Evolutionary conservation across 2,888 invertebrate genomes (phyloP).

Genomic region (Hyppa rectilinea): DNA sequence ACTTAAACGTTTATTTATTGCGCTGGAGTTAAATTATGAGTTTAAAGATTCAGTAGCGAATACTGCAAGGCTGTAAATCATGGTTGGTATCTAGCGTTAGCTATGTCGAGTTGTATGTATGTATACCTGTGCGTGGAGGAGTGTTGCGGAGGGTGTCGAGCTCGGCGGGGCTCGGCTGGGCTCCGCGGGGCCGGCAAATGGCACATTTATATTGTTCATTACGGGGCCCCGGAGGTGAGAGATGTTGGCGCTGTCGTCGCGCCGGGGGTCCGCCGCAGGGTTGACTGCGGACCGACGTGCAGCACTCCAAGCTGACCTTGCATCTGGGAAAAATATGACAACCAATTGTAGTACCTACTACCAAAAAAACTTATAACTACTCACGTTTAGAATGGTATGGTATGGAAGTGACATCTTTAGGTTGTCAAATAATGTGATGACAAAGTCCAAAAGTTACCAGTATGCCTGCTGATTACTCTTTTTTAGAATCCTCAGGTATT

Average conservation of each 20-base stretch:
- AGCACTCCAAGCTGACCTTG: background rate
- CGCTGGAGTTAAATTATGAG: slow-evolving; percentile 66
- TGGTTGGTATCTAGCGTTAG: slow-evolving; percentile 48
- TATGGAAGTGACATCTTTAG: background rate
- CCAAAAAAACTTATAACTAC: no score
- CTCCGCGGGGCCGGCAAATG: slow-evolving; percentile 75
- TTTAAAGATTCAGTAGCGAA: slow-evolving; percentile 69
- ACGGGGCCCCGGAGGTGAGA: slow-evolving; percentile 87
- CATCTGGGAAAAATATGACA: slow-evolving; percentile 32
- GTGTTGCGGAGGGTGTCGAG: slow-evolving; percentile 58
- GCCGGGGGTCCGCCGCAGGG: slow-evolving; percentile 81
- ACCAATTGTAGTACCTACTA: background rate
- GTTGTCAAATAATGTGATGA: no score
- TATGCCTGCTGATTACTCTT: background rate
- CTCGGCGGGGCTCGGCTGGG: slow-evolving; percentile 42
- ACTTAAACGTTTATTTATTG: slow-evolving; percentile 67
- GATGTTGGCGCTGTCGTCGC: slow-evolving; percentile 86
- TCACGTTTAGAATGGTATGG: background rate
- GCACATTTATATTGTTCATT: slow-evolving; percentile 89
- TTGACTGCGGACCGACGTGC: slow-evolving; percentile 62
- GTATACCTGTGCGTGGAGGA: slow-evolving; percentile 47
- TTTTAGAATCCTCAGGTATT: background rate
- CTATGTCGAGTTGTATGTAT: slow-evolving; percentile 25
- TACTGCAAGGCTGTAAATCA: slow-evolving; percentile 66
- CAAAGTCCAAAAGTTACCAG: background rate